Conservation (phyloP, 1,140 invertebrate species). For the Lepidotrigona ventralis region DNA sequence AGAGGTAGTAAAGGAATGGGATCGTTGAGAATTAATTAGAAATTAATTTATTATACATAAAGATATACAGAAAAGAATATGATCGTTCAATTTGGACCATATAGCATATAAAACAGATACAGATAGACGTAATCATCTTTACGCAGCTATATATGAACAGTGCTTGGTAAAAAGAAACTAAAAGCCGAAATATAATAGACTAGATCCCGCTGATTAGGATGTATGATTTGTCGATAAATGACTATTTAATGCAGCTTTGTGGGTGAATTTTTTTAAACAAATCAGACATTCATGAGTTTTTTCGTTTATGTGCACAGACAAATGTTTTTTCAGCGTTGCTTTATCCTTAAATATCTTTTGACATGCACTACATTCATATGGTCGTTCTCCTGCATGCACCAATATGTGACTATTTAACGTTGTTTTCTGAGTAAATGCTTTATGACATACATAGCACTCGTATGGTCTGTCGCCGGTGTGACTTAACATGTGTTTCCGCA, state of each 20-base stretch:
- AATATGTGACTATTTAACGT: slow-evolving; percentile 85
- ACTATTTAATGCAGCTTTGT: slow-evolving; percentile 73
- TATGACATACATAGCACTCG: slow-evolving; percentile 81
- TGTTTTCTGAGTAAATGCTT: slow-evolving; percentile 80
- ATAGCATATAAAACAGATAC: slow-evolving; percentile 57
- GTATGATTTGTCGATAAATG: slow-evolving; percentile 73
- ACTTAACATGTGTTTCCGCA: slow-evolving; percentile 80
- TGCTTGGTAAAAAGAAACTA: slow-evolving; percentile 62
- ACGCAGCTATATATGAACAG: slow-evolving; percentile 58
- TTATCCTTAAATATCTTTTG: slow-evolving; percentile 71
- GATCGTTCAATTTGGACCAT: slow-evolving; percentile 32
- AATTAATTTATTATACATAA: slow-evolving; percentile 64
- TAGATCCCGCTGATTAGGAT: slow-evolving; percentile 68
- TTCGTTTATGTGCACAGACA: slow-evolving; percentile 84
- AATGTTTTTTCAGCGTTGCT: slow-evolving; percentile 69
- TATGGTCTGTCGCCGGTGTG: slow-evolving; percentile 81
- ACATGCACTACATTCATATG: slow-evolving; percentile 84
- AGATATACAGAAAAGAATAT: slow-evolving; percentile 60
- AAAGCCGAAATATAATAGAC: slow-evolving; percentile 57
- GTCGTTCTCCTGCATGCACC: slow-evolving; percentile 86
- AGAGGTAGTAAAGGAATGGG: background rate
- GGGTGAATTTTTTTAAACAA: slow-evolving; percentile 74
- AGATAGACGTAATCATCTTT: slow-evolving; percentile 50
- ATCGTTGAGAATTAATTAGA: slow-evolving; percentile 49
- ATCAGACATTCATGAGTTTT: slow-evolving; percentile 83